phyloP scores from a whole-genome alignment of 2,888 invertebrate genomes.

The Tinea pellionella region DNA sequence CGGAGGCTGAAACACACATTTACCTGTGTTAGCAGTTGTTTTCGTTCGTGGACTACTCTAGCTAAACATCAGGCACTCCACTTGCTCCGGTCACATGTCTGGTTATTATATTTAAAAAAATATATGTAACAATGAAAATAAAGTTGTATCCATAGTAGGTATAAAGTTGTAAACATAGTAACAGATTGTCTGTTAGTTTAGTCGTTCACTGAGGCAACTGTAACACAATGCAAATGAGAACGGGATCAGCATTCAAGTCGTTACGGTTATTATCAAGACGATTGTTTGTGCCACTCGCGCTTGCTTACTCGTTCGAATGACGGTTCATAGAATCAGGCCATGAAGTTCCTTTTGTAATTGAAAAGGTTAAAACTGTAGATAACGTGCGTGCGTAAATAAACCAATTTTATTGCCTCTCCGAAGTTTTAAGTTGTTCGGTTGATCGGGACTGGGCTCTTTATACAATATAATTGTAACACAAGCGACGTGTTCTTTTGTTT shows the following conservation, averaged over 20 bases:
- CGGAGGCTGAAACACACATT: no score
- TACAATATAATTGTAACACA: no score
- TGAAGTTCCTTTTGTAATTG: constrained; percentile 6
- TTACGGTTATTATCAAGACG: constrained; percentile 50
- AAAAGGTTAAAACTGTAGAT: background rate
- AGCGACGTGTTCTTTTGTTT: no score
- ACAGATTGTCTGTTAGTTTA: background rate
- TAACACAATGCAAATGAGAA: constrained; percentile 45
- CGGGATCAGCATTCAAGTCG: constrained; percentile 42
- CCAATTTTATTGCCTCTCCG: constrained; percentile 3
- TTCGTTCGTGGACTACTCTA: no score
- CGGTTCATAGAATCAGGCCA: constrained; percentile 9
- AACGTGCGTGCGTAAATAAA: background rate
- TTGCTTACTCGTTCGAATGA: constrained; percentile 12
- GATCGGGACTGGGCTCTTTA: no score
- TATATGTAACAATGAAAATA: background rate
- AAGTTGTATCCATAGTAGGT: background rate
- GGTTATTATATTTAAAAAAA: no score
- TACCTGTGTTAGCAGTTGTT: no score
- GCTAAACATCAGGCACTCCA: no score
- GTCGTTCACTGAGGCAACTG: background rate
- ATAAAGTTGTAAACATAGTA: background rate
- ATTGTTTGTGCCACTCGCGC: constrained; percentile 46
- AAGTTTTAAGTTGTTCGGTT: background rate
- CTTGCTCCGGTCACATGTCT: no score